These are phyloP conservation scores for Bellardia pandia DNA, from an alignment of 2,888 invertebrate genomes.

Conservation along the genomic window DNA sequence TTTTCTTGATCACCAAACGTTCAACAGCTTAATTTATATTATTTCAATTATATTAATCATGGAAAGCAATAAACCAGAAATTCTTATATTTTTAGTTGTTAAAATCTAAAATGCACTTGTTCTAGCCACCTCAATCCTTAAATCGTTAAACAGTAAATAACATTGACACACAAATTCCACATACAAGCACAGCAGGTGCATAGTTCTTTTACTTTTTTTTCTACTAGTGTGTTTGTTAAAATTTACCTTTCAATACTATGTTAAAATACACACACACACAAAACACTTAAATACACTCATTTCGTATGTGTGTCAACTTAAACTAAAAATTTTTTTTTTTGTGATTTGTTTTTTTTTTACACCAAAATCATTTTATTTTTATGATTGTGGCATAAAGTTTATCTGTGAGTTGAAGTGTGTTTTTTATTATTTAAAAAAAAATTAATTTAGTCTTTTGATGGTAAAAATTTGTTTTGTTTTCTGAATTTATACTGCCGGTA, in stretches of 20 bases:
- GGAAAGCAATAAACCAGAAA: too few relatives aligned
- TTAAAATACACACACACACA: neutral
- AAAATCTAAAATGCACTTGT: neutral
- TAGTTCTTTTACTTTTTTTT: neutral
- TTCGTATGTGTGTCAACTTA: conserved; percentile 29
- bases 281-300: conserved; percentile 4
- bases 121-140: neutral
- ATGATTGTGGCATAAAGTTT: neutral
- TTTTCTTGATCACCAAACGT: too few relatives aligned
- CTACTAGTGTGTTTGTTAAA: neutral
- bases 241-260: conserved; percentile 2
- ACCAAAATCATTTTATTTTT: conserved; percentile 8
- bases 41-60: too few relatives aligned
- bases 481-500: neutral
- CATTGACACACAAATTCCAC: conserved; percentile 23
- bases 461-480: neutral
- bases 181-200: conserved; percentile 44
- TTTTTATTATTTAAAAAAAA: neutral
- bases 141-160: conserved; percentile 41
- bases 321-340: conserved; percentile 3
- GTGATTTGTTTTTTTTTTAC: neutral
- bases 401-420: neutral
- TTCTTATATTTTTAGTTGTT: neutral
- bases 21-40: too few relatives aligned
- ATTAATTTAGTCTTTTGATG: conserved; percentile 19